These are phyloP conservation scores for Venturia canescens DNA, from an alignment of 1,140 invertebrate species.

Conservation along the genomic window DNA sequence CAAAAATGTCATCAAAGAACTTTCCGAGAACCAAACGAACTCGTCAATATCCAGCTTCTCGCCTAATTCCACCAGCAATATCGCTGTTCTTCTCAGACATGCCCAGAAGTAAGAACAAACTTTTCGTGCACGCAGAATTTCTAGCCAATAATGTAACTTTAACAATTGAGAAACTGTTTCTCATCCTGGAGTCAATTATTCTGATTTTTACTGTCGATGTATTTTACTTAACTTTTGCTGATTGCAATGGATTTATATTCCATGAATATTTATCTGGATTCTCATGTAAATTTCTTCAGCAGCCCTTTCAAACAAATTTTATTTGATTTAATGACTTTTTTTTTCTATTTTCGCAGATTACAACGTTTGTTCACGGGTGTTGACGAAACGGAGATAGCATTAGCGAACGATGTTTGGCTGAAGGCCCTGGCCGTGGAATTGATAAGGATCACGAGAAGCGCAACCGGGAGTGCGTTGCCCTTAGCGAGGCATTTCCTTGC, in stretches of 20 bases:
- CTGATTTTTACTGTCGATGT: too few relatives aligned
- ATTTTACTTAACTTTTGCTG: too few relatives aligned
- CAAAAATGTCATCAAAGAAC: conserved; percentile 72
- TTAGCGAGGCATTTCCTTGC: conserved; percentile 81
- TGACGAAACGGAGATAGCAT: conserved; percentile 83
- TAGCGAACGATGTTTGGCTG: conserved; percentile 90
- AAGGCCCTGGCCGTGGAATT: conserved; percentile 91
- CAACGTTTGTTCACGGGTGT: conserved; percentile 91
- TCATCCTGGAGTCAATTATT: too few relatives aligned
- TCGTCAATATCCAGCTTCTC: conserved; percentile 72
- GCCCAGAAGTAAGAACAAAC: conserved; percentile 79
- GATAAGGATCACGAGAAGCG: conserved; percentile 83
- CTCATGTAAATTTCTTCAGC: background rate
- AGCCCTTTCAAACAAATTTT: too few relatives aligned
- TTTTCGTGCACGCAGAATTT: conserved; percentile 1
- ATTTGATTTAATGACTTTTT: conserved; percentile 1
- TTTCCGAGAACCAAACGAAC: conserved; percentile 60
- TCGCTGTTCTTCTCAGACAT: conserved; percentile 82
- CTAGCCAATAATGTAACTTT: too few relatives aligned
- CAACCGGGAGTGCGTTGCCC: conserved; percentile 80
- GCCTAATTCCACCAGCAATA: conserved; percentile 76
- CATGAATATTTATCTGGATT: too few relatives aligned
- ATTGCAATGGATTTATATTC: too few relatives aligned
- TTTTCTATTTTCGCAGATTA: conserved; percentile 76
- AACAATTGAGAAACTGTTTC: too few relatives aligned